These are phyloP conservation scores for Chionomys nivalis DNA, from an alignment of 2,113 vertebrate species.

Conservation along the genomic window DNA sequence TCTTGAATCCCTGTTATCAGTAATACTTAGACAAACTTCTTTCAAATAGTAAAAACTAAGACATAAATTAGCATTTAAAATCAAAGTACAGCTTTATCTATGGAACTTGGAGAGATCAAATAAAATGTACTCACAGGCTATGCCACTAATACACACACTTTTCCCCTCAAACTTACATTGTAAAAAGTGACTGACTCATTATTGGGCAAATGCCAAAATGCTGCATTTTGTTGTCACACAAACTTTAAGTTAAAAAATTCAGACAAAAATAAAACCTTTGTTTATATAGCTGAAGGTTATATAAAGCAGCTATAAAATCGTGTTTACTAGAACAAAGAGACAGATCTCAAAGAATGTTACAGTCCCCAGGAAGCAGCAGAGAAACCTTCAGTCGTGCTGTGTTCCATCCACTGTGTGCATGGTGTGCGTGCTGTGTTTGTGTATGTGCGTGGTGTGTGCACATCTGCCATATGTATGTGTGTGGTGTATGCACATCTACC, in stretches of 20 bases:
- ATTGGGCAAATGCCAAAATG: constrained; percentile 66
- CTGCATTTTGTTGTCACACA: constrained; percentile 54
- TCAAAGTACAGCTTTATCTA: constrained; percentile 40
- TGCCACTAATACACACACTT: constrained; percentile 20
- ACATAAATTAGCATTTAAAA: constrained; percentile 41
- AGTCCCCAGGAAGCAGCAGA: constrained; percentile 61
- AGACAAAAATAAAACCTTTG: constrained; percentile 65
- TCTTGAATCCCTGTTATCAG: constrained; percentile 23
- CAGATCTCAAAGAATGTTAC: constrained; percentile 54
- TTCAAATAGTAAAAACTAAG: constrained; percentile 53
- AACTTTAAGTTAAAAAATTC: constrained; percentile 72
- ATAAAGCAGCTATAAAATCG: constrained; percentile 69
- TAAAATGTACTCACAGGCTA: constrained; percentile 59
- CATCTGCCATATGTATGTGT: no score
- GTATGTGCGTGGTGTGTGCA: background rate
- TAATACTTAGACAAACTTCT: constrained; percentile 57
- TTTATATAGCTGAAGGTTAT: constrained; percentile 60
- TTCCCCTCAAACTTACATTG: constrained; percentile 72
- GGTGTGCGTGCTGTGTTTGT: background rate
- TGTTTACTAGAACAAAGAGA: constrained; percentile 65
- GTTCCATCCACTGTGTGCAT: background rate
- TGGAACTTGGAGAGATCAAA: constrained; percentile 40
- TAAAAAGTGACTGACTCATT: constrained; percentile 73
- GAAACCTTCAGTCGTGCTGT: constrained; percentile 28
- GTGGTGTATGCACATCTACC: no score